Base-by-base conservation (phyloP, 2,888 invertebrate species). In the Drosophila quinaria region DNA sequence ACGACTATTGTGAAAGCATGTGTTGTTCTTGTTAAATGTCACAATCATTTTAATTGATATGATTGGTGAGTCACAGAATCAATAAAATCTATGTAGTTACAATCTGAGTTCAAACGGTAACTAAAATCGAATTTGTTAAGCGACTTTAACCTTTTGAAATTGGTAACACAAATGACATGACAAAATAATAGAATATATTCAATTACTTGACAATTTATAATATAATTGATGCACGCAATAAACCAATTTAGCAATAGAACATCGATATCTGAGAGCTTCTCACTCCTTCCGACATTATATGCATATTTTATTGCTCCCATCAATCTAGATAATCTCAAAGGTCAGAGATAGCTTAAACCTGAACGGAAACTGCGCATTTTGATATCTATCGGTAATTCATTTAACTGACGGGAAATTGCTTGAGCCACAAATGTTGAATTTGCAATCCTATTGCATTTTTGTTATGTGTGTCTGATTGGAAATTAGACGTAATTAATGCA, bases 291-390 rank as follows among this genome's bases (percentile, higher is more conserved):
- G 50, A 37, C 55, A 69, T 65, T 78, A 69, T 67, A 66, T 64
- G 82, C 70, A 73, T 73, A 86, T 72, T 71, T 61, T 50, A 55
- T 77, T 85, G 67, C 47, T 69, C 73, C 82, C 46, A 35, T 33
- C 9, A 35, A 52, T 25, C 41, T 47, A 50, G 33, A 17, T 66
- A 79, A 70, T 61, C 62, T 52, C 17, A 84, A 77, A 73, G 81
- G 73, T 80, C 70, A 69, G 1, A 6, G 10, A 11, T 4, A 33
- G 8, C 11, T n/a, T 13, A 4, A 9, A 17, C 10, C 41, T 29
- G 8, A 60, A 42, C 54, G 37, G 19, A 65, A 65, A 50, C 41
- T 60, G 52, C 42, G 15, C 37, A 69, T 41, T 55, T 22, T 15
- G 17, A 6, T 15, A 17, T 15, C 50, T 37, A 8, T 17, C 54